These are phyloP conservation scores for Thereva nobilitata DNA, from an alignment of 2,888 invertebrate genomes.

Conservation along the genomic window DNA sequence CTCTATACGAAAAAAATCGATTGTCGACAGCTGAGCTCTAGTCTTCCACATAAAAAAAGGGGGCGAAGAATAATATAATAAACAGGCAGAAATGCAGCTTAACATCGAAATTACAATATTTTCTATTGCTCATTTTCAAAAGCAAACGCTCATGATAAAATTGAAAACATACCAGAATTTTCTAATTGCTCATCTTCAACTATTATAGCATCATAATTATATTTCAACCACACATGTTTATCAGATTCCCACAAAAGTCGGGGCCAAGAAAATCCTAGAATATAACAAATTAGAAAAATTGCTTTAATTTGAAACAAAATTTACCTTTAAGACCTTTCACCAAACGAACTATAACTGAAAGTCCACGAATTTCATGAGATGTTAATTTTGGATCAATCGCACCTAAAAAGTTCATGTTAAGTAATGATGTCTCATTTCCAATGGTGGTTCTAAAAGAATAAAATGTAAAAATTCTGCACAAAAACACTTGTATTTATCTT, in stretches of 20 bases:
- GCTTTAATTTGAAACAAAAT: background rate
- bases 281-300: background rate
- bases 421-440: constrained; percentile 42
- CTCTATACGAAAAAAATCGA: no score
- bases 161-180: constrained; percentile 24
- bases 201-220: constrained; percentile 36
- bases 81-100: no score
- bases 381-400: constrained; percentile 44
- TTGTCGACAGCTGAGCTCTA: no score
- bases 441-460: constrained; percentile 37
- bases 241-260: constrained; percentile 36
- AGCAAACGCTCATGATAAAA: no score
- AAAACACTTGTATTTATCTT: constrained; percentile 2
- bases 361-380: constrained; percentile 49
- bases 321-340: constrained; percentile 44
- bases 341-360: constrained; percentile 48
- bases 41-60: no score
- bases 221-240: constrained; percentile 38
- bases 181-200: constrained; percentile 22
- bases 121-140: no score
- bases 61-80: no score
- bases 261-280: constrained; percentile 34
- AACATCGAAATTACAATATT: no score
- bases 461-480: background rate
- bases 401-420: constrained; percentile 46